Evolutionary conservation across 2,888 invertebrate genomes (phyloP).

Genomic region (Sphaerophoria rueppellii): DNA sequence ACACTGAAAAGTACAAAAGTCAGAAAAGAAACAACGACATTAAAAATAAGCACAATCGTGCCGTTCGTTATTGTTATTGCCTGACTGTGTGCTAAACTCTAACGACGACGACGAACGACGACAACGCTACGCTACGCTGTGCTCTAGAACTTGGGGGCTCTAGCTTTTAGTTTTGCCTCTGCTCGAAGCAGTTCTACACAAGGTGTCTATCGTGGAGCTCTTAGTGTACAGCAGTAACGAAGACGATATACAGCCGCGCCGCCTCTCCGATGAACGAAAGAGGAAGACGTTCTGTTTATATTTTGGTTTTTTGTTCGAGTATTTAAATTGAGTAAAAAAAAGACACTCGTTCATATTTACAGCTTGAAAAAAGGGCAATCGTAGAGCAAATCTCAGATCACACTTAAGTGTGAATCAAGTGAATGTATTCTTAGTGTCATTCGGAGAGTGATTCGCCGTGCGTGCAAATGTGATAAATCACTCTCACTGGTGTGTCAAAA

Average conservation of each 20-base stretch:
- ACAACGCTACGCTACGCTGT: too few species aligned
- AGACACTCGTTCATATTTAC: slow-evolving; percentile 21
- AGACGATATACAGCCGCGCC: not conserved
- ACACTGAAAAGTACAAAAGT: slow-evolving; percentile 2
- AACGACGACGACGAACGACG: not conserved
- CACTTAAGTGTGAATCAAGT: slow-evolving; percentile 28
- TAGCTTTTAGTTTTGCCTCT: slow-evolving; percentile 65
- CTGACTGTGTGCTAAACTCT: slow-evolving; percentile 14
- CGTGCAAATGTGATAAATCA: slow-evolving; percentile 42
- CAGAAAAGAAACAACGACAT: not conserved
- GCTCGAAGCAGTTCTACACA: slow-evolving; percentile 68
- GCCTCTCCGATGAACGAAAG: slow-evolving; percentile 44
- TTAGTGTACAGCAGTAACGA: slow-evolving; percentile 1
- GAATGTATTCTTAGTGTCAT: slow-evolving; percentile 6
- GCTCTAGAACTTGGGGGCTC: slow-evolving; percentile 61
- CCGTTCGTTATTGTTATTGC: slow-evolving; percentile 27
- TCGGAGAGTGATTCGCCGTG: slow-evolving; percentile 31
- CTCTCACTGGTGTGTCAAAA: slow-evolving; percentile 56
- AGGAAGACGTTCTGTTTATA: slow-evolving; percentile 23
- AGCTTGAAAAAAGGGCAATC: slow-evolving; percentile 51
- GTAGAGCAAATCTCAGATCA: slow-evolving; percentile 18
- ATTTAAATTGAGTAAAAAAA: slow-evolving; percentile 20
- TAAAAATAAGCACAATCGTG: slow-evolving; percentile 40
- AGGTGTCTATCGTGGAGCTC: slow-evolving; percentile 71
- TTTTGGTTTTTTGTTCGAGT: slow-evolving; percentile 10